Base-by-base conservation (phyloP, 1,140 invertebrate genomes). In the Glomeris maerens region DNA sequence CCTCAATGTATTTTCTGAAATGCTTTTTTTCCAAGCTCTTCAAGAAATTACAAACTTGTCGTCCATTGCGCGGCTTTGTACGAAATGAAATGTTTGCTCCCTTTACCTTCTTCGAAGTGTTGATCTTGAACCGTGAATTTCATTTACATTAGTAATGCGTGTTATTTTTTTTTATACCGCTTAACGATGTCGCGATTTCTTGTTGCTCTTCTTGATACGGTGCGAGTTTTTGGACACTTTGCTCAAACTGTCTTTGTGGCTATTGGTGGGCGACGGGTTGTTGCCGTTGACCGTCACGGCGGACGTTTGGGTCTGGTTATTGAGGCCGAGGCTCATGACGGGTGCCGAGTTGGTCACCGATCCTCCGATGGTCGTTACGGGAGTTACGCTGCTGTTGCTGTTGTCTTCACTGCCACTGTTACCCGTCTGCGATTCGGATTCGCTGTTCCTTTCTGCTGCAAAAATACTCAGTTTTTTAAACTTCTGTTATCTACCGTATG, bases 381-480 rank as follows among this genome's bases (percentile, higher is more conserved):
- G 55, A 27, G 49, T 38, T 45, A 55, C 52, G 31, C 54, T 46
- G 47, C 52, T 54, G 42, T 69, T 70, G 50, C 70, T 71, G 62
- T 77, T 78, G 62, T 79, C 78, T 60, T 79, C 77, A 60, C 76
- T 77, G 52, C 74, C 74, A 59, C 77, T 79, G 59, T 78, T 77
- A 41, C 75, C 74, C 55, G 75, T 84, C 67, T 89, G 84, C 13
- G 86, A 89, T 69, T 92, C 87, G 41, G 82, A 83, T 69, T 90
- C 87, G 70, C 84, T 89, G 61, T 84, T 83, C 61, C 80, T 75
- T 61, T 85, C 83, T 53, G 58, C 61, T 36, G 10, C 17, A 36
- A 36, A 36, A 36, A 36, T 36, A 36, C 10, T 36, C 17, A 36
- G 31, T 36, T 36, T 36, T 10, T 36, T 10, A 36, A 10, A 36